Evolutionary conservation across 1,140 invertebrate genomes (phyloP).

Genomic region (Diabrotica virgifera): DNA sequence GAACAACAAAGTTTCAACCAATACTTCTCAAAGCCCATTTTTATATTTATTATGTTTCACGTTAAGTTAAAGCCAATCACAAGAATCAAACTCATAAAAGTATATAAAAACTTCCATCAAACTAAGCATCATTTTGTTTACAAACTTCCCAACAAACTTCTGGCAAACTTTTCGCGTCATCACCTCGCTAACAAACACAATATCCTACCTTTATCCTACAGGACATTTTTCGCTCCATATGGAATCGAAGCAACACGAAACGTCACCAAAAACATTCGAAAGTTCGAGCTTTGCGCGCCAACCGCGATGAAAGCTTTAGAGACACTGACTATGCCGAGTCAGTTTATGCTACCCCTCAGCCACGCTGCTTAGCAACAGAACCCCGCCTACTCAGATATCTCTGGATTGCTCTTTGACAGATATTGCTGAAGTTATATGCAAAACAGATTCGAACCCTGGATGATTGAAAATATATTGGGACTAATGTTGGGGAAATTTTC

Average conservation of each 20-base stretch:
- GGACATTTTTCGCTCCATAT: conserved; percentile 6
- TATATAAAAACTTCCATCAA: no score
- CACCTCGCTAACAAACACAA: background rate
- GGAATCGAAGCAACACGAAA: conserved; percentile 1
- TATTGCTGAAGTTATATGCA: conserved; percentile 12
- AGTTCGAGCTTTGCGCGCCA: conserved; percentile 19
- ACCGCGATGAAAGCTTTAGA: conserved; percentile 24
- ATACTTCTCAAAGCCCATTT: no score
- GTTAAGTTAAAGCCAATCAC: no score
- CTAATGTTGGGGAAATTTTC: background rate
- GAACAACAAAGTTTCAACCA: no score
- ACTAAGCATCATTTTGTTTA: no score
- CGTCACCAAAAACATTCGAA: background rate
- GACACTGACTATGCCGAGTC: conserved; percentile 30
- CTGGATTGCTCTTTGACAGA: conserved; percentile 20
- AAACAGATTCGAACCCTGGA: conserved; percentile 8
- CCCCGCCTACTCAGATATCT: conserved; percentile 30
- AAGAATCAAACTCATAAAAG: no score
- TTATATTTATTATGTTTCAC: no score
- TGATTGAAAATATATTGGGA: conserved; percentile 14
- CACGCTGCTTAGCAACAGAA: conserved; percentile 33
- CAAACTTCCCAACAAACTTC: no score
- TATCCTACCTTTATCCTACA: conserved; percentile 4
- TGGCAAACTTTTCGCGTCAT: no score
- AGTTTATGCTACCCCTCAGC: conserved; percentile 31